phyloP scores from a whole-genome alignment of 2,797 vertebrate genomes.

The Chaetophractus vellerosus region DNA sequence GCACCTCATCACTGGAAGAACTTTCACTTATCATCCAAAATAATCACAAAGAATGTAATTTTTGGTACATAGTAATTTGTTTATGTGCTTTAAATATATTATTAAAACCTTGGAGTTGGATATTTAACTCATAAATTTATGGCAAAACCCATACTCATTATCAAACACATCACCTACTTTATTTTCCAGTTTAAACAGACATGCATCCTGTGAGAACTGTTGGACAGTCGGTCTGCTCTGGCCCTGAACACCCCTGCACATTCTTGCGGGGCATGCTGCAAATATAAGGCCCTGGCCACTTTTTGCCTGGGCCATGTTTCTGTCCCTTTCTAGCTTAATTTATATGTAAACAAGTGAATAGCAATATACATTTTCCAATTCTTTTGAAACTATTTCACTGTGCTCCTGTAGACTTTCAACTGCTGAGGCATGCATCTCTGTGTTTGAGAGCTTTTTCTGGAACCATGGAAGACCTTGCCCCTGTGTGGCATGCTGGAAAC shows the following conservation, averaged over 20 bases:
- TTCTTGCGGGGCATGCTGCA: neutral
- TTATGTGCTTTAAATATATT: slow-evolving; percentile 38
- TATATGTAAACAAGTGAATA: neutral
- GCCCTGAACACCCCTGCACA: neutral
- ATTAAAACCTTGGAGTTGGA: neutral
- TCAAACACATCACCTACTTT: neutral
- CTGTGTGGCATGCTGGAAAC: neutral
- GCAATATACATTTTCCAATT: neutral
- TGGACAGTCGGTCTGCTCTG: neutral
- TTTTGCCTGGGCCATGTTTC: neutral
- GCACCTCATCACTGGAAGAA: too few relatives aligned
- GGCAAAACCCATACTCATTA: neutral
- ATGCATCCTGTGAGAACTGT: slow-evolving; percentile 2
- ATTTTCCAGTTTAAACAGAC: slow-evolving; percentile 21
- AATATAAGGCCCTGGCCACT: neutral
- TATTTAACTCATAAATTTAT: slow-evolving; percentile 44
- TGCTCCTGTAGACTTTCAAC: neutral
- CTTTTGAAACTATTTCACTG: neutral
- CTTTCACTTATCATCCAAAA: too few relatives aligned
- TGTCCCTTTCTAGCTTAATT: neutral
- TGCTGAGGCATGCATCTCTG: neutral
- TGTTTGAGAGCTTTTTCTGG: neutral
- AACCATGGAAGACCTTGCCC: neutral
- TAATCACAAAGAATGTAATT: neutral
- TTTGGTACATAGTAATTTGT: too few relatives aligned